Percentiles rank a stretch among this genome's conserved stretches.
Conservation (phyloP, 1,140 invertebrate species). For the Fopius arisanus region DNA sequence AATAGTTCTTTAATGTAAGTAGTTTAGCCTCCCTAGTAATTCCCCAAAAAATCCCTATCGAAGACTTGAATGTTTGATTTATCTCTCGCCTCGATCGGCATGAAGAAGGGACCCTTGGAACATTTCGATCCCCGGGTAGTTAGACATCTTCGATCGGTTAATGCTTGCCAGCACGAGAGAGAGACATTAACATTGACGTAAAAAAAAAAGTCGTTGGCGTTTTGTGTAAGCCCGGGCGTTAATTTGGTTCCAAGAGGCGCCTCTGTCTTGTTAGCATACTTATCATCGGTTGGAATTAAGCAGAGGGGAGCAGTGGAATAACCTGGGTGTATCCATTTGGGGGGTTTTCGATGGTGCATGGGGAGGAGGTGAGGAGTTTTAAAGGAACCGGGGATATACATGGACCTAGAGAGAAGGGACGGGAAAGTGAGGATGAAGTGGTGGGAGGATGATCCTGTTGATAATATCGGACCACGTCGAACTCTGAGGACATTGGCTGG, state of each 20-base stretch:
- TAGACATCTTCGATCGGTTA: constrained; percentile 52
- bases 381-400: constrained; percentile 2
- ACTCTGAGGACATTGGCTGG: constrained; percentile 57
- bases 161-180: constrained; percentile 41
- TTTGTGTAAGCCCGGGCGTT: constrained; percentile 55
- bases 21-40: constrained; percentile 42
- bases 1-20: neutral
- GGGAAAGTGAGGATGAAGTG: constrained; percentile 17
- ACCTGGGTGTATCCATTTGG: neutral
- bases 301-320: constrained; percentile 34
- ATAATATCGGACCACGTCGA: constrained; percentile 59
- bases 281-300: constrained; percentile 62
- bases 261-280: constrained; percentile 63
- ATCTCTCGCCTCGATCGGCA: neutral
- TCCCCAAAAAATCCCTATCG: constrained; percentile 36
- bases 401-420: constrained; percentile 8
- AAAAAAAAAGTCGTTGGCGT: constrained; percentile 43
- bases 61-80: neutral
- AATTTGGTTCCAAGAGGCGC: constrained; percentile 53
- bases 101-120: neutral
- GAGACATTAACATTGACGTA: constrained; percentile 57
- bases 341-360: constrained; percentile 14
- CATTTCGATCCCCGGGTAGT: constrained; percentile 43
- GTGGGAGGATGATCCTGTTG: constrained; percentile 49
- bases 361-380: constrained; percentile 30